Percentiles rank a stretch among this genome's conserved stretches.
Evolutionary conservation across 35 echinoderm and acorn worm species (phyloP).

Genomic region (Ptychodera flava): DNA sequence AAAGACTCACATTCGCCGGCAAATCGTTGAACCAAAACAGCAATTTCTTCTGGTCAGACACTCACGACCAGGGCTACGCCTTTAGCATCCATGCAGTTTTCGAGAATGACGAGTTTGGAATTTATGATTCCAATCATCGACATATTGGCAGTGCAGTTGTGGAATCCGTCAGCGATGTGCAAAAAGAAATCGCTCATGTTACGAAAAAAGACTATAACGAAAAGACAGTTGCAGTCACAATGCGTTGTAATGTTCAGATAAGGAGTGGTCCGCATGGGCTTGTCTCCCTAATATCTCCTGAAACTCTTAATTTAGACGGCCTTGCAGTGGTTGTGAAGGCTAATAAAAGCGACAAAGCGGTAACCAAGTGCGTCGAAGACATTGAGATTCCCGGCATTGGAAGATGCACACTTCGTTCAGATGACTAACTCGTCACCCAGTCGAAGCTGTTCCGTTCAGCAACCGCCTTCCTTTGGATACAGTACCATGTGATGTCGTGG

Average conservation of each 20-base stretch:
- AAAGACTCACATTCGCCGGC: constrained; percentile 50
- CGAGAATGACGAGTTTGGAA: constrained; percentile 19
- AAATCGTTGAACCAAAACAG: constrained; percentile 35
- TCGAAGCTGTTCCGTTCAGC: too few relatives aligned
- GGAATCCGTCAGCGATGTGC: constrained; percentile 23
- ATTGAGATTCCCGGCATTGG: constrained; percentile 40
- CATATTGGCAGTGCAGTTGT: constrained; percentile 50
- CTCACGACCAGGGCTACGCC: constrained; percentile 29
- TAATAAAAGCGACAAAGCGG: constrained; percentile 7
- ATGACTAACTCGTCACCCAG: too few relatives aligned
- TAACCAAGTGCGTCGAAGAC: constrained; percentile 39
- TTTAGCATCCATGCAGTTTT: constrained; percentile 52
- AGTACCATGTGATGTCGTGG: too few relatives aligned
- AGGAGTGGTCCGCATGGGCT: constrained; percentile 58
- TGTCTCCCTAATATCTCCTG: constrained; percentile 38
- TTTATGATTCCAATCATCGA: constrained; percentile 32
- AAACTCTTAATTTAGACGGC: constrained; percentile 40
- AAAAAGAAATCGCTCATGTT: constrained; percentile 35
- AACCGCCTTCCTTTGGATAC: too few relatives aligned
- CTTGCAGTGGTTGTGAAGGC: constrained; percentile 39
- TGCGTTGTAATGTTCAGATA: constrained; percentile 44
- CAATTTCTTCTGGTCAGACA: constrained; percentile 74
- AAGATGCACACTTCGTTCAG: constrained; percentile 31
- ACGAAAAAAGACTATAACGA: not conserved
- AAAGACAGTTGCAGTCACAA: constrained; percentile 42